Evolutionary conservation across 2,113 vertebrate genomes (phyloP).

Genomic region (Alethe diademata): DNA sequence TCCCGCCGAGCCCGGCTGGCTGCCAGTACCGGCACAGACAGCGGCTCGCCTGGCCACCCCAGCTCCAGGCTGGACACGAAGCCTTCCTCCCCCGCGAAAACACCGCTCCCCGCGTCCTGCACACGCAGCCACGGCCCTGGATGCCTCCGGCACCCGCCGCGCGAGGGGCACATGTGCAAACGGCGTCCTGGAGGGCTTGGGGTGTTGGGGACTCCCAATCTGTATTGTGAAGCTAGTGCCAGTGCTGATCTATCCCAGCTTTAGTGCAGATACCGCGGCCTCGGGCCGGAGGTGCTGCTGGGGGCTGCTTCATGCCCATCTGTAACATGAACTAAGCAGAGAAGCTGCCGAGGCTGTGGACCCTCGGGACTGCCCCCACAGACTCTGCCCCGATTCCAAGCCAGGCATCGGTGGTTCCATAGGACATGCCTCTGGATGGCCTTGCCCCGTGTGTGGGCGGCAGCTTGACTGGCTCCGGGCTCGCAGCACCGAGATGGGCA

Average conservation of each 20-base stretch:
- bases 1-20: not conserved
- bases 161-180: rapidly evolving
- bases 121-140: rapidly evolving
- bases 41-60: not conserved
- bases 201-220: rapidly evolving
- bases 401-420: rapidly evolving
- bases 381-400: rapidly evolving
- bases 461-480: not conserved
- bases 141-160: rapidly evolving
- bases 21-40: not conserved
- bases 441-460: not conserved
- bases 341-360: not conserved
- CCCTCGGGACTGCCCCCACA: not conserved
- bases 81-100: not conserved
- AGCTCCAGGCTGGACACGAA: not conserved
- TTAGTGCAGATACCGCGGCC: rapidly evolving
- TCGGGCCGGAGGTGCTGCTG: rapidly evolving
- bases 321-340: not conserved
- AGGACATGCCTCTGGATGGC: not conserved
- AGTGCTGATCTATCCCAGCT: not conserved
- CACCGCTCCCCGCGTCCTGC: not conserved
- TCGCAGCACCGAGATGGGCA: rapidly evolving
- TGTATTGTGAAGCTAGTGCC: rapidly evolving
- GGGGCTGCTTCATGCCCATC: not conserved
- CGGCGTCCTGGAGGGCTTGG: rapidly evolving